Evolutionary conservation across 2,888 invertebrate species (phyloP).

Genomic region (Dryomyza anilis): DNA sequence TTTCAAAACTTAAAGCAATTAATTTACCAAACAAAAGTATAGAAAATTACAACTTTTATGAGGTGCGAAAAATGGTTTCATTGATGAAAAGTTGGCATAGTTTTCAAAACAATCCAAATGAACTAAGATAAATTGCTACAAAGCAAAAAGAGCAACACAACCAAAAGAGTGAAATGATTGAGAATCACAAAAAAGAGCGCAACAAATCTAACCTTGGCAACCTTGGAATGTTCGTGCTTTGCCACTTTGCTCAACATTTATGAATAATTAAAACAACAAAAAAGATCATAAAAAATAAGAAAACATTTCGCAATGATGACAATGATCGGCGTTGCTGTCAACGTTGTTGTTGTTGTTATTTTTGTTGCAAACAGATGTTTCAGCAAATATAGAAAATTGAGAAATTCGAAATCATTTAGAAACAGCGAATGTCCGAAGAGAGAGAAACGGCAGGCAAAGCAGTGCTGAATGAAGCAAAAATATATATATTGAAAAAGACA

Average conservation of each 20-base stretch:
- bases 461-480: too few species aligned
- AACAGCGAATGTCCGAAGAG: neutral
- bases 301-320: neutral
- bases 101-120: neutral
- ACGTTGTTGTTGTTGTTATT: neutral
- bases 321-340: neutral
- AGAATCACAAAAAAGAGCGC: neutral
- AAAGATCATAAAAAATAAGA: too few species aligned
- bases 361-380: slow-evolving; percentile 7
- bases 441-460: too few species aligned
- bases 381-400: neutral
- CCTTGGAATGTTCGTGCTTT: neutral
- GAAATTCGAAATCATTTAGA: neutral
- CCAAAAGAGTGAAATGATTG: neutral
- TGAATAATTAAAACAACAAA: neutral
- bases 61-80: neutral
- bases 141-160: neutral
- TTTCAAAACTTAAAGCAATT: neutral
- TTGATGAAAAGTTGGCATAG: neutral
- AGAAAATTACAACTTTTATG: neutral
- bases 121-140: neutral
- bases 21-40: too few species aligned
- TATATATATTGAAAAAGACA: too few species aligned
- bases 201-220: slow-evolving; percentile 1
- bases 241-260: neutral